Evolutionary conservation across 2,113 vertebrate genomes (phyloP).

Genomic region (Melanocharis versteri): DNA sequence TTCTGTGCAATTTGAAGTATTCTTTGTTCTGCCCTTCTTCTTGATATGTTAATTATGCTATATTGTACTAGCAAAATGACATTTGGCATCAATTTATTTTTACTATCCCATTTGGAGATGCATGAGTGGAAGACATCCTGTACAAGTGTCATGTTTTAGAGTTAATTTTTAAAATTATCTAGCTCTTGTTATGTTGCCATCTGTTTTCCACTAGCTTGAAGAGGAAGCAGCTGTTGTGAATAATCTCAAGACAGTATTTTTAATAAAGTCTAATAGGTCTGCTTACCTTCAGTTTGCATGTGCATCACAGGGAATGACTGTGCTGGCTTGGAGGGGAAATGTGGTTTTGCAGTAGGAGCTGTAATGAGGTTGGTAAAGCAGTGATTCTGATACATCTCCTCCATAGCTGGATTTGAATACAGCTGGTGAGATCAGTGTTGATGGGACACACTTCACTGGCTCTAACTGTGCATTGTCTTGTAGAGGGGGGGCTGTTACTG

Average conservation of each 20-base stretch:
- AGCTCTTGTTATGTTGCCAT: conserved; percentile 55
- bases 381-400: background rate
- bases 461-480: background rate
- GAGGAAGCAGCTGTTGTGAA: conserved; percentile 62
- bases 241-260: conserved; percentile 44
- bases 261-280: conserved; percentile 46
- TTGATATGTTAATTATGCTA: conserved; percentile 24
- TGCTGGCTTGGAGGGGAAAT: background rate
- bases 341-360: background rate
- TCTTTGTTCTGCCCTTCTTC: conserved; percentile 34
- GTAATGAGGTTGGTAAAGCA: background rate
- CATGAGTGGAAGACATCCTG: conserved; percentile 43
- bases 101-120: conserved; percentile 25
- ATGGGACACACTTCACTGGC: background rate
- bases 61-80: conserved; percentile 27
- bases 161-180: conserved; percentile 55
- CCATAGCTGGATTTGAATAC: background rate
- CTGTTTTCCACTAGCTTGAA: conserved; percentile 59
- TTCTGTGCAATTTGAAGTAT: background rate
- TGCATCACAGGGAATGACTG: background rate
- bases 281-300: conserved; percentile 38
- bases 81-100: conserved; percentile 11
- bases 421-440: background rate
- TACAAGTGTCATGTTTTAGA: conserved; percentile 47
- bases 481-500: background rate